A percentile compares a stretch with the other conserved stretches of the same genome.
phyloP scores from a whole-genome alignment of 1,140 invertebrate species.

The Goniozus legneri region DNA sequence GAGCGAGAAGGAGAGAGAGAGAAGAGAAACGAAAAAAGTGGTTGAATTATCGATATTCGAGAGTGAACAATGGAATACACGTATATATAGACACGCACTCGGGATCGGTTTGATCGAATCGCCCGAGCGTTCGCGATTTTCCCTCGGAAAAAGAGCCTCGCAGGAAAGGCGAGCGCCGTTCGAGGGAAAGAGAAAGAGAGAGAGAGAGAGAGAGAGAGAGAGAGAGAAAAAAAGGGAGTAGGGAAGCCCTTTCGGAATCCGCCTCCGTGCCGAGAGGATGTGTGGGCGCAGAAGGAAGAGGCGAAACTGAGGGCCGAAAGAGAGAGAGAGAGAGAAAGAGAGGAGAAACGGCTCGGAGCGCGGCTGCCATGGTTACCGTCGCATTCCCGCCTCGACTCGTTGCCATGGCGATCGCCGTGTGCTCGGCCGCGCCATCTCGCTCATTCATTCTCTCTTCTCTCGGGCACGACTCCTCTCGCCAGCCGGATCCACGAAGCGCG shows the following conservation, averaged over 20 bases:
- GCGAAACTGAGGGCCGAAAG: slow-evolving; percentile 33
- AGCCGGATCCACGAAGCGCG: slow-evolving; percentile 6
- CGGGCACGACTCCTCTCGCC: slow-evolving; percentile 8
- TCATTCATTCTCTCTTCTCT: slow-evolving; percentile 21
- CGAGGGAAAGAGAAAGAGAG: slow-evolving; percentile 1
- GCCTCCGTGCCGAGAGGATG: slow-evolving; percentile 3
- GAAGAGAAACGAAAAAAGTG: slow-evolving; percentile 15
- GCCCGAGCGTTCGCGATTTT: no score
- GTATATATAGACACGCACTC: no score
- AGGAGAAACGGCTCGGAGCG: slow-evolving; percentile 49
- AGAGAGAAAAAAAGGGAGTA: slow-evolving; percentile 1
- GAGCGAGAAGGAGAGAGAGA: slow-evolving; percentile 20
- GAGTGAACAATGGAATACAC: background rate
- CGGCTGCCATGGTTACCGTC: slow-evolving; percentile 56
- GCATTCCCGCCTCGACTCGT: slow-evolving; percentile 55
- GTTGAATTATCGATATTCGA: no score
- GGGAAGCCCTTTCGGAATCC: slow-evolving; percentile 4
- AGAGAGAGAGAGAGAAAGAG: slow-evolving; percentile 38
- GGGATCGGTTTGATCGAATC: no score
- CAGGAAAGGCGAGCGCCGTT: background rate
- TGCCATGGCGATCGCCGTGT: slow-evolving; percentile 46
- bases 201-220: slow-evolving; percentile 2
- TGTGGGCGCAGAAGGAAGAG: slow-evolving; percentile 50
- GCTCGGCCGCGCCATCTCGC: slow-evolving; percentile 16
- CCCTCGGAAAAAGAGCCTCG: no score